Evolutionary conservation across 2,797 vertebrate genomes (phyloP).

Genomic region (Perdix hodgsoniae): DNA sequence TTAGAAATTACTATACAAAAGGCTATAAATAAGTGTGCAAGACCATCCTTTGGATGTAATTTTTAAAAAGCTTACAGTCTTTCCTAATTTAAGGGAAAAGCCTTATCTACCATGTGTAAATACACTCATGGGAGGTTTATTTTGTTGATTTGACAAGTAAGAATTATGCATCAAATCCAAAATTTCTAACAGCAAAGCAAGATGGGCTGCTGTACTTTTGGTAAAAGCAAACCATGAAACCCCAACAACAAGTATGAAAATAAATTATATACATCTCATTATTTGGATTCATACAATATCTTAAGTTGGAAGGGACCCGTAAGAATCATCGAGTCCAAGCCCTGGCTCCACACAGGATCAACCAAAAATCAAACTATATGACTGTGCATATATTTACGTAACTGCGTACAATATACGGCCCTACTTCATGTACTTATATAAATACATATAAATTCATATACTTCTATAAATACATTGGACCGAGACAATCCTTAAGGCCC

Average conservation of each 20-base stretch:
- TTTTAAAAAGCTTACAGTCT: neutral
- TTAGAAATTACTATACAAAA: neutral
- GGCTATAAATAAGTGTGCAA: neutral
- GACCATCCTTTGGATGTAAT: neutral
- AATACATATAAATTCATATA: neutral
- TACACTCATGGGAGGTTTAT: neutral
- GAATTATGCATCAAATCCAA: conserved; percentile 23
- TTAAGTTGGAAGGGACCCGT: no score
- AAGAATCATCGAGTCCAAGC: no score
- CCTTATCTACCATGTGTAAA: neutral
- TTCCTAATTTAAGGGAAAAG: conserved; percentile 12
- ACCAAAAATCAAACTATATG: no score
- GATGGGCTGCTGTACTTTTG: neutral
- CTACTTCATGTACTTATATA: neutral
- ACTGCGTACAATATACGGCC: neutral
- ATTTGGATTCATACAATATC: no score
- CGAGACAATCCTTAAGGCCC: neutral
- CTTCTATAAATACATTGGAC: neutral
- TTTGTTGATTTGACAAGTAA: neutral
- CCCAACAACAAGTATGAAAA: neutral
- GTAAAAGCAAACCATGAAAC: conserved; percentile 2
- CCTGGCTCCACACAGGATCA: no score
- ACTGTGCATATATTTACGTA: neutral
- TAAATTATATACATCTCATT: neutral
- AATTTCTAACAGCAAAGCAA: conserved; percentile 23